Base-by-base conservation (phyloP, 2,113 vertebrate genomes). In the Salminus brasiliensis region DNA sequence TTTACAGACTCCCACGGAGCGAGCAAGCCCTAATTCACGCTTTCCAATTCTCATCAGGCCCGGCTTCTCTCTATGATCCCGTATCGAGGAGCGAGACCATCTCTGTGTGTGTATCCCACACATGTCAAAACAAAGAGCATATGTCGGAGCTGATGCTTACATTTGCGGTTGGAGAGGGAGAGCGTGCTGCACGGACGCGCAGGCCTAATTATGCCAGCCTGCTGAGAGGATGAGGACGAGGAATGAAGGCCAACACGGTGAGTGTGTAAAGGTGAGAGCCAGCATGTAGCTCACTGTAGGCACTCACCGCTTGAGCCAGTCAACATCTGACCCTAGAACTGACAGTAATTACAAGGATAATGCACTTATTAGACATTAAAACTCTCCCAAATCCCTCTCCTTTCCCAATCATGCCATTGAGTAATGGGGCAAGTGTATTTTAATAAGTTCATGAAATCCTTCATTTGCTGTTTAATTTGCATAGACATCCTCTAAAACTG, bases 1-100 rank as follows among this genome's bases (percentile, higher is more conserved):
- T 70, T 79, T 66, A 32, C 57, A 72, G 66, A 29, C 74, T 84
- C 80, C 76, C 55, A 75, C 82, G 13, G 76, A 79, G 30, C 49
- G 25, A 34, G 49, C 18, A 23, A 71, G 67, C 74, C 65, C 59
- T 76, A 76, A 69, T 76, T 69, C 78, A 72, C 41, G 49, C 29
- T 41, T 70, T 63, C 73, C 74, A 69, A 63, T 81, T 59, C 74
- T 65, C 55, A 67, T 78, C 83, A 74, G 63, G 15, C 49, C 63
- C 63, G 36, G 55, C 55, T 76, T 57, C 75, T 39, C 83, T 36
- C 70, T 52, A 23, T 34, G 73, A 78, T 78, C 60, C 52, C 63
- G 57, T 65, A 15, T 23, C 23, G 43, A 36, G 68, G 18, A 45
- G 49, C 65, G 53, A 53, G 18, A 76, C 53, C 21, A 18, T 77